A percentile compares a stretch with the other conserved stretches of the same genome.
phyloP scores from a whole-genome alignment of 2,797 vertebrate species.

The Phataginus tetradactyla region DNA sequence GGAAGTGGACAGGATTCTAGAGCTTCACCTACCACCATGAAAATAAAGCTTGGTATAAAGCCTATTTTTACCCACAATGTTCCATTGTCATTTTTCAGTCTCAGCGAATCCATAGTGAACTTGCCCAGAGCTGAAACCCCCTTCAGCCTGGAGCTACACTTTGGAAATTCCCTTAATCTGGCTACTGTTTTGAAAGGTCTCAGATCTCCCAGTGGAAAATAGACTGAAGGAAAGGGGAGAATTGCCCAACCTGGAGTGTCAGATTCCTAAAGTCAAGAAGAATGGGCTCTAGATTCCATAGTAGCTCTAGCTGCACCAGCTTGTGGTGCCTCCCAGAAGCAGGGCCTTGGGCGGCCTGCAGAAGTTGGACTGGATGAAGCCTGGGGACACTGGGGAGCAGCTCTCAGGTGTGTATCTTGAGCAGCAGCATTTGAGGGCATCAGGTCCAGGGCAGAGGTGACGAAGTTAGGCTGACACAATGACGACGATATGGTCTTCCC shows the following conservation, averaged over 20 bases:
- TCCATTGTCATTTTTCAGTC: too few species aligned
- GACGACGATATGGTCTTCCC: neutral
- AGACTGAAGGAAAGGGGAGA: neutral
- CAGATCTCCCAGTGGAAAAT: neutral
- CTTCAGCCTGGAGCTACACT: too few species aligned
- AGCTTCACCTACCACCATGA: too few species aligned
- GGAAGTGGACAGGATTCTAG: too few species aligned
- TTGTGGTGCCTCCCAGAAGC: neutral
- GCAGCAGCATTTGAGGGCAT: neutral
- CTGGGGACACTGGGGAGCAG: neutral
- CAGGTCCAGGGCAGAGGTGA: too few species aligned
- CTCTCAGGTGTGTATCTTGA: neutral
- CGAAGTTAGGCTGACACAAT: neutral
- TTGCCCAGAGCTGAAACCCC: too few species aligned
- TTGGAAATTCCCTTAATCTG: neutral
- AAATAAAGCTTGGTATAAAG: too few species aligned
- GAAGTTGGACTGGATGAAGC: neutral
- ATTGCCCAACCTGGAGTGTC: rapidly evolving
- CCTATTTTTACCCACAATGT: too few species aligned
- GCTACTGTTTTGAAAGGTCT: neutral
- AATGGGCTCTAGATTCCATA: neutral
- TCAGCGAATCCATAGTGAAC: too few species aligned
- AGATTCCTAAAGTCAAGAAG: neutral
- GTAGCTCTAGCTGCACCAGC: rapidly evolving
- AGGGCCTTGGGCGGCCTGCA: neutral